These are phyloP conservation scores for Ganaspis brasiliensis DNA, from an alignment of 2,888 invertebrate species.

Conservation along the genomic window DNA sequence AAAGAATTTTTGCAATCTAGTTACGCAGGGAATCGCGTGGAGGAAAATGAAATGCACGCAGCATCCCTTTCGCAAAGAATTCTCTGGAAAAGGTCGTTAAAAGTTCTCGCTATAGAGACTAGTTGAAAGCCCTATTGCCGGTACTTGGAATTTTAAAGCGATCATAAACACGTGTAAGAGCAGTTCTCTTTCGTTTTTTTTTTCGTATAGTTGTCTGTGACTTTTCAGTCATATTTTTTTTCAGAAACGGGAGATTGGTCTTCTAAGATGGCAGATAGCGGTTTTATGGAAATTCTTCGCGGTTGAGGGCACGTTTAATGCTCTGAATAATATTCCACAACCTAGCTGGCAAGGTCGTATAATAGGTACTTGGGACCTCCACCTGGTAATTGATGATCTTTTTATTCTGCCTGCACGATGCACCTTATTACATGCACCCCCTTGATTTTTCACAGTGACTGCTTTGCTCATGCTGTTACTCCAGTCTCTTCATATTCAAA, in stretches of 20 bases:
- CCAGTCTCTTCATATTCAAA: slow-evolving; percentile 35
- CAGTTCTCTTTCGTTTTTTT: slow-evolving; percentile 31
- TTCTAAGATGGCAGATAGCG: slow-evolving; percentile 76
- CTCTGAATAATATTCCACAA: slow-evolving; percentile 78
- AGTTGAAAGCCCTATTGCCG: slow-evolving; percentile 39
- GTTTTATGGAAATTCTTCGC: slow-evolving; percentile 77
- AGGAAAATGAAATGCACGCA: slow-evolving; percentile 34
- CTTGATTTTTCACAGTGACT: slow-evolving; percentile 53
- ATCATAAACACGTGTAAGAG: slow-evolving; percentile 44
- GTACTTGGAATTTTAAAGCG: slow-evolving; percentile 34
- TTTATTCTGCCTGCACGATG: slow-evolving; percentile 71
- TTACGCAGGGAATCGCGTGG: neutral
- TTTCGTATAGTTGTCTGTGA: slow-evolving; percentile 19
- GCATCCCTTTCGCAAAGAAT: slow-evolving; percentile 31
- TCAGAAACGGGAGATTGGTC: slow-evolving; percentile 57
- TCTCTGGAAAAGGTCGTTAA: slow-evolving; percentile 22
- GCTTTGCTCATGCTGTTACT: slow-evolving; percentile 19
- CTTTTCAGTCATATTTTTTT: slow-evolving; percentile 19
- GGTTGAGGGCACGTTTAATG: slow-evolving; percentile 76
- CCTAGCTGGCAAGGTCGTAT: slow-evolving; percentile 65
- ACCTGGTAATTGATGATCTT: slow-evolving; percentile 75
- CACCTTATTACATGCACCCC: slow-evolving; percentile 66
- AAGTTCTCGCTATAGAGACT: neutral
- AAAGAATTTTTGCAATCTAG: neutral
- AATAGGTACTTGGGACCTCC: slow-evolving; percentile 50